Base-by-base conservation (phyloP, 2,888 invertebrate species). In the Hyppa rectilinea region DNA sequence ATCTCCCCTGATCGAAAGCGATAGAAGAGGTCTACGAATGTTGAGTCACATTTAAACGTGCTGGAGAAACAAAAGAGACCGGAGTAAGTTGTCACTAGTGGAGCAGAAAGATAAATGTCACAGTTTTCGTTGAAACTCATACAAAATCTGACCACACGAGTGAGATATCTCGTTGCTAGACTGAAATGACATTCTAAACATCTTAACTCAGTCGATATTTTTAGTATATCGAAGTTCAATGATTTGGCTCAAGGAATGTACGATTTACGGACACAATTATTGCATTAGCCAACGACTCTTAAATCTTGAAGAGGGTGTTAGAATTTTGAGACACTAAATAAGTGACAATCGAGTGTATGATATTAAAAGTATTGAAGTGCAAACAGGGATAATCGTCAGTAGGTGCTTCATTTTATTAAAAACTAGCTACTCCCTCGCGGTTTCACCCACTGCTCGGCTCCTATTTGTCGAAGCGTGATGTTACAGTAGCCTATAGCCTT, bases 221-320 rank as follows among this genome's bases (percentile, higher is more conserved):
- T 62, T 80, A 80, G 76, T 55, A 29, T 43, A 80, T 67, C 50
- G 61, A 59, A 79, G 79, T 81, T 81, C 71, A 80, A 59, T 74
- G 75, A 80, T 80, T 75, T 75, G 75, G 58, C 43, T 56, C 79
- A 29, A 53, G 49, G 80, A 76, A 76, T 75, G 47, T 58, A 20
- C 47, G 75, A 80, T 74, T 66, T 55, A 38, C 10, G 47, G 50
- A 38, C 31, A 29, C 20, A 40, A 60, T 60, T 5, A 64, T 60
- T 73, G 45, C 26, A 56, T 59, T 56, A n/a, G 59, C 64, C 38
- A 64, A 55, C 43, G 5, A n/a, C 10, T 59, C 31, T 26, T 31
- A 40, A 47, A 36, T 53, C 6, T 71, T 26, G 10, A 50, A 5
- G 36, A 20, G 23, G 50, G 56, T 23, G 45, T 53, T 52, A 45